phyloP scores from a whole-genome alignment of 2,797 vertebrate genomes.

The Otolemur crassicaudatus region DNA sequence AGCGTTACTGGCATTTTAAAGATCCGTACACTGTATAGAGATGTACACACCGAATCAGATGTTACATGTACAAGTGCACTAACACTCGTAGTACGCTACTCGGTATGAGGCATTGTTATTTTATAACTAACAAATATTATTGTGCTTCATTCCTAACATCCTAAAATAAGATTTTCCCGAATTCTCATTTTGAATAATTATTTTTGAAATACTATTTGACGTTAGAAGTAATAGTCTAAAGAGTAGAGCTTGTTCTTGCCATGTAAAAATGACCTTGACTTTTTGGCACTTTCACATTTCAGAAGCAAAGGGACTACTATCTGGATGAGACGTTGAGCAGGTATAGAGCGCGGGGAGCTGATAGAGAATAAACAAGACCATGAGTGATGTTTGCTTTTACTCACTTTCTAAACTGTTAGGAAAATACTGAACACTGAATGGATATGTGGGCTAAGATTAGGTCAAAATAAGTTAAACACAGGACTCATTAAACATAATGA shows the following conservation, averaged over 20 bases:
- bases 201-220: not conserved
- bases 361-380: not conserved
- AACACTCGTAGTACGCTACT: no score
- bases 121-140: not conserved
- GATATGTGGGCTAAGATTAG: not conserved
- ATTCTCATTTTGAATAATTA: constrained; percentile 25
- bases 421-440: not conserved
- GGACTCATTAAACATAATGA: not conserved
- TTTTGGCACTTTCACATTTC: not conserved
- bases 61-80: not conserved
- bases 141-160: not conserved
- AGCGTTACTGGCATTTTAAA: not conserved
- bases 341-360: not conserved
- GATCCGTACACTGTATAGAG: not conserved
- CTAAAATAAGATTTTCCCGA: not conserved
- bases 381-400: not conserved
- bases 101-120: not conserved
- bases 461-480: not conserved
- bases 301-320: not conserved
- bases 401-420: not conserved
- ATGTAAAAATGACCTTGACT: not conserved
- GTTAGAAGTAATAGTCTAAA: not conserved
- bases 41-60: not conserved
- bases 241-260: not conserved
- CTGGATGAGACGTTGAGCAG: not conserved